Evolutionary conservation across 2,113 vertebrate genomes (phyloP).

Genomic region (Varanus salvator): DNA sequence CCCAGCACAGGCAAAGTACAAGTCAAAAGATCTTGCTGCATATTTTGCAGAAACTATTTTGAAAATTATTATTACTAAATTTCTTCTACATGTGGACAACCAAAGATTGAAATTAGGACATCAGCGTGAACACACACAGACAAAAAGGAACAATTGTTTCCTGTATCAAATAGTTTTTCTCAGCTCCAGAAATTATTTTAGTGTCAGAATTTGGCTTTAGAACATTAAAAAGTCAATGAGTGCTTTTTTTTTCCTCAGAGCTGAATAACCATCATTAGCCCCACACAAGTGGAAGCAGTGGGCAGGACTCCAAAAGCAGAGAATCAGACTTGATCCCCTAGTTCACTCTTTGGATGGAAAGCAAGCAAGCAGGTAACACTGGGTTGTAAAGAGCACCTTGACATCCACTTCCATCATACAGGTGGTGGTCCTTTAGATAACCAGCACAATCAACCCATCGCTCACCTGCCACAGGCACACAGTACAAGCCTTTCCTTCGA

Average conservation of each 20-base stretch:
- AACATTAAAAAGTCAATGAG: not conserved
- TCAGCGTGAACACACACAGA: too few species aligned
- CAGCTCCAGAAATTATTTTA: not conserved
- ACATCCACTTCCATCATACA: not conserved
- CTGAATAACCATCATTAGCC: not conserved
- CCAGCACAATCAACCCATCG: not conserved
- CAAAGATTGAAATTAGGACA: not conserved
- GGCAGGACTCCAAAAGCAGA: too few species aligned
- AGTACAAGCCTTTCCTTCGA: not conserved
- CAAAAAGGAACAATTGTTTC: not conserved
- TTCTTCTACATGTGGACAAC: not conserved
- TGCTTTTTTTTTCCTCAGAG: not conserved
- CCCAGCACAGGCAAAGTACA: not conserved
- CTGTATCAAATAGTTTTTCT: not conserved
- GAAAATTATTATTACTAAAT: not conserved
- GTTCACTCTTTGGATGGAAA: too few species aligned
- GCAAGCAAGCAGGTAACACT: not conserved
- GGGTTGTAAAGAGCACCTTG: not conserved
- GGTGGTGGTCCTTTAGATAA: not conserved
- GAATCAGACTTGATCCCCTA: not conserved
- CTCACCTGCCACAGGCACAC: not conserved
- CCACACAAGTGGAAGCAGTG: too few species aligned
- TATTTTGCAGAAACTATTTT: not conserved
- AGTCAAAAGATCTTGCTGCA: not conserved
- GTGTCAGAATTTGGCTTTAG: not conserved